Percentiles rank a stretch among this genome's conserved stretches.
phyloP scores from a whole-genome alignment of 2,797 vertebrate genomes.

The Uromys caudimaculatus region DNA sequence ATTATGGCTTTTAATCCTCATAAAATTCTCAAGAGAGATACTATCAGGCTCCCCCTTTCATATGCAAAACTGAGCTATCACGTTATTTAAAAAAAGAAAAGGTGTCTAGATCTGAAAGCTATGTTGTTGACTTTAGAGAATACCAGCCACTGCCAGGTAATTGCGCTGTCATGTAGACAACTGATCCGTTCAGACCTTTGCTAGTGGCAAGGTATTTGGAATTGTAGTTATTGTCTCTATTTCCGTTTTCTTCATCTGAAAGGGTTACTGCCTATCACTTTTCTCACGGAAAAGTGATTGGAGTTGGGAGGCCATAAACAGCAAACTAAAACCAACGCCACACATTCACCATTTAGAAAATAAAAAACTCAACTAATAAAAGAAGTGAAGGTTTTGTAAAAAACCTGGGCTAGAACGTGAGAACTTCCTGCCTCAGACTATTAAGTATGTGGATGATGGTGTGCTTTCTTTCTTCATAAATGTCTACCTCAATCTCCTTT shows the following conservation, averaged over 20 bases:
- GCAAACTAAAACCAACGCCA: not conserved
- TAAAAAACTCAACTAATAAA: not conserved
- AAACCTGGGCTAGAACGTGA: not conserved
- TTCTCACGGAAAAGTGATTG: not conserved
- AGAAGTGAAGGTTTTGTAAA: not conserved
- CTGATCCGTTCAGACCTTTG: not conserved
- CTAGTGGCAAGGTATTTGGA: not conserved
- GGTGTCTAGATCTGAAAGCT: not conserved
- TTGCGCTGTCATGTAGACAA: not conserved
- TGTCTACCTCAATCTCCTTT: not conserved
- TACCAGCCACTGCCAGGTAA: not conserved
- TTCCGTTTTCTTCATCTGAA: constrained; percentile 22
- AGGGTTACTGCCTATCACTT: not conserved
- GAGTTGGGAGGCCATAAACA: not conserved
- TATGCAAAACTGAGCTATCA: not conserved
- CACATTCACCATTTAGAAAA: not conserved
- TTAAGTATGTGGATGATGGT: not conserved
- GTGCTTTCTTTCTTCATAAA: not conserved
- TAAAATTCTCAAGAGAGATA: not conserved
- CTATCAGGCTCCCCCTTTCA: not conserved
- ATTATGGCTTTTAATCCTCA: constrained; percentile 24
- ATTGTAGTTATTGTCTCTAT: not conserved
- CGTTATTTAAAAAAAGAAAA: not conserved
- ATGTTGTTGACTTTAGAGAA: not conserved
- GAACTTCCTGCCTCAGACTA: not conserved